phyloP scores from a whole-genome alignment of 2,888 invertebrate species.

The Acholoe squamosa region DNA sequence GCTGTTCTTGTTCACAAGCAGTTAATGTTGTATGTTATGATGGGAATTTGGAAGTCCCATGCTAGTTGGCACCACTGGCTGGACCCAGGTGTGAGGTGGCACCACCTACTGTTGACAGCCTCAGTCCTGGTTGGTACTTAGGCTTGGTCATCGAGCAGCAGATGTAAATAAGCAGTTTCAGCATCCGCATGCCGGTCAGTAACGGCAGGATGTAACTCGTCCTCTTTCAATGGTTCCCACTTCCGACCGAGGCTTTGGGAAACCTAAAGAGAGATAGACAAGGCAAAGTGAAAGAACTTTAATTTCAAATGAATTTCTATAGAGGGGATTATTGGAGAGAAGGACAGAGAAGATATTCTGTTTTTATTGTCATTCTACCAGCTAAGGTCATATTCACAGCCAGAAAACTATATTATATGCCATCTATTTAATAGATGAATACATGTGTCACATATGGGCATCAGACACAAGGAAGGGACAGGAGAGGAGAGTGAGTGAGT shows the following conservation, averaged over 20 bases:
- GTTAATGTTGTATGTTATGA: too few relatives aligned
- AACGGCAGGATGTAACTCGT: slow-evolving; percentile 84
- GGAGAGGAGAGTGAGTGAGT: too few relatives aligned
- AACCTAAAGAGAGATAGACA: slow-evolving; percentile 79
- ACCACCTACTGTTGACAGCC: background rate
- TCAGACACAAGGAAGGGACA: too few relatives aligned
- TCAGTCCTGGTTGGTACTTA: background rate
- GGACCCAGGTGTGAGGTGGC: background rate
- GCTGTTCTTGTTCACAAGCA: too few relatives aligned
- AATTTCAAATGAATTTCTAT: background rate
- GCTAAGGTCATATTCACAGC: too few relatives aligned
- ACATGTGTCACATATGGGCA: too few relatives aligned
- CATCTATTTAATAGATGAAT: too few relatives aligned
- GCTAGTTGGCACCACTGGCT: slow-evolving; percentile 35
- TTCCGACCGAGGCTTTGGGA: slow-evolving; percentile 85
- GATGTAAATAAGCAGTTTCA: slow-evolving; percentile 78
- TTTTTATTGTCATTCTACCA: too few relatives aligned
- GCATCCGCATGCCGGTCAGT: slow-evolving; percentile 78
- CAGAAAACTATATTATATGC: too few relatives aligned
- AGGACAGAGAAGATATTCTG: background rate
- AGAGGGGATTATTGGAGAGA: background rate
- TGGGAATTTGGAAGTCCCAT: too few relatives aligned
- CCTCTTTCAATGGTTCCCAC: slow-evolving; percentile 86
- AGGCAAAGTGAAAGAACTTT: background rate
- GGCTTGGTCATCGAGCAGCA: slow-evolving; percentile 76